Evolutionary conservation across 2,113 vertebrate species (phyloP), one percentile per base, ranked within the genome.

Genomic region (Serinus canaria): DNA sequence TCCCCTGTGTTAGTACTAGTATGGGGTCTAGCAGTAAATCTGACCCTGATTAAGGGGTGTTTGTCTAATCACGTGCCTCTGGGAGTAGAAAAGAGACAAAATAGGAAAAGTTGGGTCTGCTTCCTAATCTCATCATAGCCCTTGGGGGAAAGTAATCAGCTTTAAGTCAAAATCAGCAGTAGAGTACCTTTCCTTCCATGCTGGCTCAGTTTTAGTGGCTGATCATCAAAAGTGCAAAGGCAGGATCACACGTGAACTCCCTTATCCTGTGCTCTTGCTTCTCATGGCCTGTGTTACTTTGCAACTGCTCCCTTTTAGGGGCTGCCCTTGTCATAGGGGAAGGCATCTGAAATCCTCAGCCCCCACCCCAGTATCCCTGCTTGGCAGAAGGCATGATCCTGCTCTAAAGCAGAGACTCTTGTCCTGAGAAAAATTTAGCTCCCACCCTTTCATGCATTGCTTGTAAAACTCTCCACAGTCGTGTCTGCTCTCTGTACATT

Each of bases 281-380:
- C 33, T 69, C 18, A 2, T 28, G 27, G 6, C 4, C 30, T 50
- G 6, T n/a, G 11, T 39, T 75, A 15, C 39, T 92, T 63, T 87
- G 25, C 27, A 81, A 7, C 6, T 47, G 4, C 30, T 89, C 13
- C 8, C 15, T 78, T 89, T 30, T 21, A 9, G 44, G 31, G 11
- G 10, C 20, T 59, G 24, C 19, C 24, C 4, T 25, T 72, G 17
- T 27, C 22, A 18, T 8, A 49, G 37, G 13, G 3, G 16, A 59
- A 59, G 18, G 8, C 13, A 37, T 24, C 41, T 46, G 17, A 31
- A 41, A 9, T 53, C 31, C 49, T 53, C 27, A 47, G 1, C 1
- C 3, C 7, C 6, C 2, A 39, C 15, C 3, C 0, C 2, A 50
- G 4, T 52, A 20, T 76, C 23, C 13, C 18, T 76, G 39, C 53